These are phyloP conservation scores for Mergus octosetaceus DNA, from an alignment of 2,797 vertebrate genomes.

Conservation along the genomic window DNA sequence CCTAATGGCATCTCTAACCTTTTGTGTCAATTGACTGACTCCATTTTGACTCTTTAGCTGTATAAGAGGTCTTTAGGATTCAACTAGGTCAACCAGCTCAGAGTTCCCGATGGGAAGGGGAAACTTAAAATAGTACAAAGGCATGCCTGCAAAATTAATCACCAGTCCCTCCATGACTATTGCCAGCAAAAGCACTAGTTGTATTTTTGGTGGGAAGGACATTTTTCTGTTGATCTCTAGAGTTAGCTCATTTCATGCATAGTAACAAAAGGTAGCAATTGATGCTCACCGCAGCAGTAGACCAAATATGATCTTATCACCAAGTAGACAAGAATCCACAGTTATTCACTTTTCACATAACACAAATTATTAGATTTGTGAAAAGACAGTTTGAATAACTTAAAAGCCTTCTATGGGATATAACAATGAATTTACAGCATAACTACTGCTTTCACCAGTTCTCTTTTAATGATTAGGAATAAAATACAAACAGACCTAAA, in stretches of 20 bases:
- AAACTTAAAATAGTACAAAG: slow-evolving; percentile 22
- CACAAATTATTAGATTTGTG: neutral
- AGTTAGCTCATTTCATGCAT: neutral
- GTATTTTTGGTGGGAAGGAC: neutral
- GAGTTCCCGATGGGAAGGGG: neutral
- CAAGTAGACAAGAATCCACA: neutral
- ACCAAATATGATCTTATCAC: neutral
- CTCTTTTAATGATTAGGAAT: neutral
- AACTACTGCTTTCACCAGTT: neutral
- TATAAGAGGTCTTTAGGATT: neutral
- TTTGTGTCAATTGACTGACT: neutral
- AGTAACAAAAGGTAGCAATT: neutral
- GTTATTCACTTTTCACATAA: neutral
- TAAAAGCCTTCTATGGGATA: neutral
- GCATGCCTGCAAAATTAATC: slow-evolving; percentile 22
- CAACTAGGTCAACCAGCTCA: neutral
- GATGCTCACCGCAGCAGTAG: neutral
- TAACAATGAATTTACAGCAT: neutral
- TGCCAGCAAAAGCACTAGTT: neutral
- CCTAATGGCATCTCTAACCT: neutral
- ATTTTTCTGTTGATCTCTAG: neutral
- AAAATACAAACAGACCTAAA: neutral
- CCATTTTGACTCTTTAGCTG: neutral
- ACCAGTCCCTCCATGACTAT: neutral
- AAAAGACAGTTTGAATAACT: neutral